Evolutionary conservation across 2,113 vertebrate species (phyloP).

Genomic region (Alectura lathami): DNA sequence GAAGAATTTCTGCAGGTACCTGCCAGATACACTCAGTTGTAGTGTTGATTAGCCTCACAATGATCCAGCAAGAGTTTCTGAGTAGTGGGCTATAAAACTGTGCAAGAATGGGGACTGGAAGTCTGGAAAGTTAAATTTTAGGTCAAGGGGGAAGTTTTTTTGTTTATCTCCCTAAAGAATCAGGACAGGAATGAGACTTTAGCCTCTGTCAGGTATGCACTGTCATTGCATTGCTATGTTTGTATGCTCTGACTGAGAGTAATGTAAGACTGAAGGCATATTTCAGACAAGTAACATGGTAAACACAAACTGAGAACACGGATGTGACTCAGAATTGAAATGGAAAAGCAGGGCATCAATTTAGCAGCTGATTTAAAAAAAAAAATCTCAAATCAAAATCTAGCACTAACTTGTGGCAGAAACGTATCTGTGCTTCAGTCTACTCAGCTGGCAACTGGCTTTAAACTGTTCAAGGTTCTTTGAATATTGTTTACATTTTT

Average conservation of each 20-base stretch:
- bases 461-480: not conserved
- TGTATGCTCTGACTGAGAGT: not conserved
- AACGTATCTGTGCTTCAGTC: not conserved
- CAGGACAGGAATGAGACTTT: not conserved
- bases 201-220: not conserved
- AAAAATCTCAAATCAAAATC: not conserved
- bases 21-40: not conserved
- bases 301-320: not conserved
- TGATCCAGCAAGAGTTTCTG: not conserved
- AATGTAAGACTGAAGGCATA: not conserved
- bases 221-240: not conserved
- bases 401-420: not conserved
- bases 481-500: not conserved
- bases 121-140: not conserved
- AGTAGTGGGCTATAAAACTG: not conserved
- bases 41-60: not conserved
- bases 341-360: not conserved
- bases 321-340: not conserved
- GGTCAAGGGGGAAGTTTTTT: accelerated
- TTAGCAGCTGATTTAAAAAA: not conserved
- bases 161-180: not conserved
- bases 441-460: not conserved
- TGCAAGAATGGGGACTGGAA: not conserved
- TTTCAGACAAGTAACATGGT: not conserved
- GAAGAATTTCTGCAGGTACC: not conserved